Evolutionary conservation across 2,113 vertebrate species (phyloP).

Genomic region (Petrocephalus zakoni): DNA sequence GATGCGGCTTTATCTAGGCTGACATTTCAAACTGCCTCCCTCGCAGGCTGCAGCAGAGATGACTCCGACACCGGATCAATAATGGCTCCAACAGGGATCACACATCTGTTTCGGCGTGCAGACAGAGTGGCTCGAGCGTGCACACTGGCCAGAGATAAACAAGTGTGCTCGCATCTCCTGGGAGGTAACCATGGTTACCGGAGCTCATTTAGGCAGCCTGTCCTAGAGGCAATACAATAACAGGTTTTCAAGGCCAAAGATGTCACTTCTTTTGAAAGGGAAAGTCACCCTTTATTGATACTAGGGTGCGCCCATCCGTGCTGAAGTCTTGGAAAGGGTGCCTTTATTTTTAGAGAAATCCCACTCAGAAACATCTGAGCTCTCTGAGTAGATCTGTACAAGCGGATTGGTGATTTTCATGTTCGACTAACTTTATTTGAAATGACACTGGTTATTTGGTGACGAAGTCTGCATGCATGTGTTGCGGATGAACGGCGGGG

Average conservation of each 20-base stretch:
- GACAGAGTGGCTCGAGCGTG: conserved; percentile 26
- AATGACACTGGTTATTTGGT: background rate
- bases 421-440: background rate
- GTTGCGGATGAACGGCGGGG: background rate
- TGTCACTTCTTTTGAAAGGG: conserved; percentile 39
- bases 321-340: background rate
- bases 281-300: conserved; percentile 27
- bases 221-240: conserved; percentile 56
- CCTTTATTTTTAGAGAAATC: background rate
- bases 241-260: conserved; percentile 31
- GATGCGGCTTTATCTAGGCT: conserved; percentile 12
- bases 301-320: background rate
- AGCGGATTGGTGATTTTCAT: background rate
- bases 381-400: background rate
- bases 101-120: conserved; percentile 56
- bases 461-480: background rate
- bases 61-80: conserved; percentile 26
- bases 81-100: conserved; percentile 29
- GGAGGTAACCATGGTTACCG: conserved; percentile 67
- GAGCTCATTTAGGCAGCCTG: conserved; percentile 53
- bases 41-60: conserved; percentile 14
- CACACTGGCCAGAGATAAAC: conserved; percentile 61
- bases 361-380: background rate
- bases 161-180: conserved; percentile 58
- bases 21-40: conserved; percentile 24